Conservation (phyloP, 1,140 invertebrate genomes). For the Muscidifurax raptorellus region DNA sequence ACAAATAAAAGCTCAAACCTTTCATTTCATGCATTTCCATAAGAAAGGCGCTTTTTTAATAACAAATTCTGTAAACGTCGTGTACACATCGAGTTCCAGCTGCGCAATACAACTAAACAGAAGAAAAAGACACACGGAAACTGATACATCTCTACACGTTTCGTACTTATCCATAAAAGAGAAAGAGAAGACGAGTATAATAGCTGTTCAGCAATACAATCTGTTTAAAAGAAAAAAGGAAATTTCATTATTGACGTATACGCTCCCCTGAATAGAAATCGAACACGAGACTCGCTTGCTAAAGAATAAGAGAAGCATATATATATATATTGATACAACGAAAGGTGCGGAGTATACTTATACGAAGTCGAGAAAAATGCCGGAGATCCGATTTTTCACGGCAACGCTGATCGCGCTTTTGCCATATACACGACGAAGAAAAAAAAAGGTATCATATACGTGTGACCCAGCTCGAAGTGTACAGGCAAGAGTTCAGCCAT, state of each 20-base stretch:
- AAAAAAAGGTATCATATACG: not conserved
- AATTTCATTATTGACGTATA: conserved; percentile 1
- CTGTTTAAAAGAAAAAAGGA: conserved; percentile 17
- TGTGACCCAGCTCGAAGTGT: not conserved
- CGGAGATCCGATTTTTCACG: conserved; percentile 20
- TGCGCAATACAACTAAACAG: not conserved
- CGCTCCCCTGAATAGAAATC: not conserved
- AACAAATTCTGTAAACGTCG: too few relatives aligned
- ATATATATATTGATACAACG: not conserved
- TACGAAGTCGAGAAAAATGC: not conserved
- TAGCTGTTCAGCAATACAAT: not conserved
- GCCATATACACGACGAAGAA: not conserved
- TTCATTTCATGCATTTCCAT: too few relatives aligned
- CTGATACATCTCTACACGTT: not conserved
- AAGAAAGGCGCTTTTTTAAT: too few relatives aligned
- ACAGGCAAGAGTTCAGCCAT: not conserved
- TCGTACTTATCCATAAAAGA: not conserved
- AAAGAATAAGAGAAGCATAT: not conserved
- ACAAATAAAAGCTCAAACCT: too few relatives aligned
- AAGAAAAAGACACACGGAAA: not conserved
- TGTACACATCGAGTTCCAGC: too few relatives aligned
- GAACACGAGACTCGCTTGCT: not conserved
- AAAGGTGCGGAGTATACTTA: not conserved
- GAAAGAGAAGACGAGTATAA: not conserved
- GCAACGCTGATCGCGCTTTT: conserved; percentile 20